Evolutionary conservation across 2,888 invertebrate genomes (phyloP), one percentile per base, ranked within the genome.

Genomic region (Latrodectus elegans): DNA sequence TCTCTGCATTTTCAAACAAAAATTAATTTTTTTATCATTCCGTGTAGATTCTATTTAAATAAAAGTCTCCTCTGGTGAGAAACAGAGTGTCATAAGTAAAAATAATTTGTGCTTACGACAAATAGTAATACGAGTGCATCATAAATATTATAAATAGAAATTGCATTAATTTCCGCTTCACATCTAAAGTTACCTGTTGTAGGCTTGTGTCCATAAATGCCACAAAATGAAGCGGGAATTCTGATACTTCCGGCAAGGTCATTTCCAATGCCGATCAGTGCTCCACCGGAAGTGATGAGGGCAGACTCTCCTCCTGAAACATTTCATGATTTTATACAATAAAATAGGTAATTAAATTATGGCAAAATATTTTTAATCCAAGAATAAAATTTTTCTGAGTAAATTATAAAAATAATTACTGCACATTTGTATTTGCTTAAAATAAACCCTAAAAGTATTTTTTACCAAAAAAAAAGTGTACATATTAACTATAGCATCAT

Each of bases 221-320:
- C 81, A 52, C 67, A 73, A 9, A 70, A 97, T 92, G 96, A 97
- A 0, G 96, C 95, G 0, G 97, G 97, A 94, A 97, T 96, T 60
- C 99, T 94, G 71, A 97, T 96, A 8, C 97, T 98, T 0, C 99
- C 99, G 14, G 98, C 99, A 90, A 99, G 97, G 92, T 99, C 99
- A 0, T 97, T 96, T 8, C 81, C 96, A 73, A 98, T 93, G 4
- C 98, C 96, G 90, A 98, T 94, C 2, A 96, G 95, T 10, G 95
- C 94, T 22, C 96, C 97, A 89, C 96, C 95, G 8, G 96, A 94
- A 2, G 96, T 94, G 12, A 96, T 93, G 1, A 97, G 93, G 4
- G 93, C 92, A 0, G 91, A 93, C 90, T 93, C 92, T 8, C 93
- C 93, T 68, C 93, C 93, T 53, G 87, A 26, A 38, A 38, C n/a